Evolutionary conservation across 2,797 vertebrate genomes (phyloP).

Genomic region (Microhierax caerulescens): DNA sequence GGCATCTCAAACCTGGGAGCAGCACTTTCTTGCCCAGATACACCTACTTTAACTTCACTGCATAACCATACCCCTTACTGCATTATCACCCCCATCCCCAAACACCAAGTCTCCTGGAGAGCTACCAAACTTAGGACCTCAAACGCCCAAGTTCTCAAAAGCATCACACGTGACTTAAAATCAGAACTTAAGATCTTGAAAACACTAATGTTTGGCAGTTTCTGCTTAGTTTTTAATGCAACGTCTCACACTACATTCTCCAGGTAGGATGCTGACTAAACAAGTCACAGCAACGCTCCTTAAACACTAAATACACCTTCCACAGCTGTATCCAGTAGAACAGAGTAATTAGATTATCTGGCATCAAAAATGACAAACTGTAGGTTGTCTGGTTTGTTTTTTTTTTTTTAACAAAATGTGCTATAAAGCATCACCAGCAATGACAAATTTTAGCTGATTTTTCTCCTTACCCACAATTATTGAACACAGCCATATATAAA

Average conservation of each 20-base stretch:
- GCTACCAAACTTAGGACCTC: not conserved
- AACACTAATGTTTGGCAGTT: not conserved
- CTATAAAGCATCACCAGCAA: not conserved
- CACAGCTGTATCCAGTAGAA: not conserved
- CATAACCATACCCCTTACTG: not conserved
- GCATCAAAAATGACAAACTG: not conserved
- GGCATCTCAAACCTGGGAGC: not conserved
- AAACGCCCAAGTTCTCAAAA: not conserved
- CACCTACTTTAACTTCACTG: not conserved
- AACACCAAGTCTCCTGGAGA: not conserved
- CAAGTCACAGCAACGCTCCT: not conserved
- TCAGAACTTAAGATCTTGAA: not conserved
- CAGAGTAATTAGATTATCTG: not conserved
- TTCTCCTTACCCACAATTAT: not conserved
- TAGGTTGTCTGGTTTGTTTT: not conserved
- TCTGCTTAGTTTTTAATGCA: not conserved
- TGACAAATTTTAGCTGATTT: not conserved
- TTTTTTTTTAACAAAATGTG: not conserved
- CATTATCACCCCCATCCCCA: not conserved
- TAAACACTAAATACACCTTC: not conserved
- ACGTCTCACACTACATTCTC: not conserved
- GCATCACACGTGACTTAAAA: accelerated
- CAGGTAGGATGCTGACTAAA: not conserved
- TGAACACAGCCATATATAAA: not conserved
- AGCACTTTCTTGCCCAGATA: not conserved